A percentile compares a stretch with the other conserved stretches of the same genome.
These are phyloP conservation scores for Athetis lepigone DNA, from an alignment of 2,888 invertebrate genomes.

Conservation along the genomic window DNA sequence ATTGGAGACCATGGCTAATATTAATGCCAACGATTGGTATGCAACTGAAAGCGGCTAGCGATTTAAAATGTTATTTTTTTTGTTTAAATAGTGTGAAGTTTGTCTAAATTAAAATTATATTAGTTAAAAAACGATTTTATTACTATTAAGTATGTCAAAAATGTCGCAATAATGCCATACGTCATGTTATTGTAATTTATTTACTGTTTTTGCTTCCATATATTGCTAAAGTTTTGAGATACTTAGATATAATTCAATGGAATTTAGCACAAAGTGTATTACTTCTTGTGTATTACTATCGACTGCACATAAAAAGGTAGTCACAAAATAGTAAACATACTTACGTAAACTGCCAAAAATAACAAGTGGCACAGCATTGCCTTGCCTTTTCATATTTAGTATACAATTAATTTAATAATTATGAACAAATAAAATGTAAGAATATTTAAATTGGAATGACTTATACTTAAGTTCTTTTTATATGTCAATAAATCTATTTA, in stretches of 20 bases:
- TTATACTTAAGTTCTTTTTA: conserved; percentile 44
- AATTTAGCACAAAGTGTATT: conserved; percentile 15
- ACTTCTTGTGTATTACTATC: background rate
- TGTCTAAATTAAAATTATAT: conserved; percentile 12
- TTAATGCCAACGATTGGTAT: conserved; percentile 75
- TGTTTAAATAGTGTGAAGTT: background rate
- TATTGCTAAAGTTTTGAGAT: background rate
- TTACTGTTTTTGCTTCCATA: background rate
- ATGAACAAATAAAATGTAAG: conserved; percentile 48
- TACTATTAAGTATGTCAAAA: background rate
- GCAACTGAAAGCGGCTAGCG: conserved; percentile 53
- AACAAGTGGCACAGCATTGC: conserved; percentile 2
- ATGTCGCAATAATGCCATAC: background rate
- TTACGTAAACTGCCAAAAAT: conserved; percentile 23
- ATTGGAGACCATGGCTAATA: conserved; percentile 33
- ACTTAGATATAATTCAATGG: background rate
- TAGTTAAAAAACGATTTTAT: background rate
- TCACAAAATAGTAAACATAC: conserved; percentile 24
- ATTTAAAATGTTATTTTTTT: conserved; percentile 12
- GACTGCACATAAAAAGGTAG: background rate
- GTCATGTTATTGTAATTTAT: conserved; percentile 4
- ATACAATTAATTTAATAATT: conserved; percentile 9
- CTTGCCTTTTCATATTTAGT: conserved; percentile 15
- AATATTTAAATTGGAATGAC: conserved; percentile 31
- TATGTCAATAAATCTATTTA: conserved; percentile 53